Evolutionary conservation across 2,797 vertebrate genomes (phyloP).

Genomic region (Gorsachius magnificus): DNA sequence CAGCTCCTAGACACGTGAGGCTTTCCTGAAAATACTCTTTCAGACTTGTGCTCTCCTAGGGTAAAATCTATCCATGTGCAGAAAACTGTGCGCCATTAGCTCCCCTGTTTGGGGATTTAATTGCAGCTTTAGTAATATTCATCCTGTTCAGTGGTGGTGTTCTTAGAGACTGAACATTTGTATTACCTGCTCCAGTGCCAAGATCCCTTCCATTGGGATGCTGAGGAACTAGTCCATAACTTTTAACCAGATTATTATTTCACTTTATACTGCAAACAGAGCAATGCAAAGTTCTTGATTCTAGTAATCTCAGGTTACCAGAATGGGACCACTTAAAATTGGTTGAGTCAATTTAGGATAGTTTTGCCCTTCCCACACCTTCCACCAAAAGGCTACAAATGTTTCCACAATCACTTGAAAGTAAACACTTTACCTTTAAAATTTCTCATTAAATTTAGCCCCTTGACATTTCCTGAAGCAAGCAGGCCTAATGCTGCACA

Average conservation of each 20-base stretch:
- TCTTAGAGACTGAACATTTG: neutral
- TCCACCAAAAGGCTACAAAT: neutral
- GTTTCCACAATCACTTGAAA: neutral
- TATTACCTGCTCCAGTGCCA: neutral
- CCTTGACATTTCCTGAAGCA: neutral
- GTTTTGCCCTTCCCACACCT: neutral
- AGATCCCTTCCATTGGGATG: neutral
- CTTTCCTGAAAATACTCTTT: neutral
- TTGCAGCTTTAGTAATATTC: neutral
- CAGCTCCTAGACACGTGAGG: neutral
- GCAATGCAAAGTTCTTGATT: neutral
- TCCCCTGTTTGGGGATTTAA: neutral
- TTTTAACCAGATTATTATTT: neutral
- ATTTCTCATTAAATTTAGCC: neutral
- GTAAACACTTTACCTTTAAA: neutral
- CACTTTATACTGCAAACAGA: neutral
- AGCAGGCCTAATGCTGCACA: neutral
- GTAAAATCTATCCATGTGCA: neutral
- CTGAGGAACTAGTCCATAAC: neutral
- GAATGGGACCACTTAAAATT: neutral
- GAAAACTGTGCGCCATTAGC: neutral
- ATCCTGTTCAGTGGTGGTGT: neutral
- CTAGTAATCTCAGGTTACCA: neutral
- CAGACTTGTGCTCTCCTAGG: neutral
- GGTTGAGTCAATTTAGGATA: neutral